phyloP scores from a whole-genome alignment of 1,140 invertebrate species.

The Phocides pigmalion region DNA sequence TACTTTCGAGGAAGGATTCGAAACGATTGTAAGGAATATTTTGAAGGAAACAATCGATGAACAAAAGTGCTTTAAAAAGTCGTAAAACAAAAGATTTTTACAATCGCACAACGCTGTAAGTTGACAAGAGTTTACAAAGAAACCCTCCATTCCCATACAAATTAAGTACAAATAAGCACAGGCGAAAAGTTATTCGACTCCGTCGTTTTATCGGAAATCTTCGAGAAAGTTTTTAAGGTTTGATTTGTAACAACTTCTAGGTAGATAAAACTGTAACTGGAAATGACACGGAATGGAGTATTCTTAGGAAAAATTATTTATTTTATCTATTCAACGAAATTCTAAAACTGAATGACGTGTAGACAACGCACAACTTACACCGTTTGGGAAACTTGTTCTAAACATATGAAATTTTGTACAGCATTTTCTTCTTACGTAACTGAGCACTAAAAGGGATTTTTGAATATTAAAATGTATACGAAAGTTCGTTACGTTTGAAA shows the following conservation, averaged over 20 bases:
- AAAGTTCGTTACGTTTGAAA: no score
- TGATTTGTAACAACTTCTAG: constrained; percentile 69
- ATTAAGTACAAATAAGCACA: constrained; percentile 67
- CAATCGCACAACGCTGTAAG: constrained; percentile 31
- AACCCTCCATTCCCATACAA: constrained; percentile 49
- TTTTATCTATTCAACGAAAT: no score
- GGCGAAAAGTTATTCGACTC: constrained; percentile 55
- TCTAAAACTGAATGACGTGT: no score
- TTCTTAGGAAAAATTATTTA: neutral
- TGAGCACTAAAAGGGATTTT: no score
- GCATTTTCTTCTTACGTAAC: no score
- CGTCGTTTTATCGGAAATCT: constrained; percentile 71
- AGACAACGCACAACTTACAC: no score
- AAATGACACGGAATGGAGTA: constrained; percentile 32
- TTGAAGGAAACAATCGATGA: constrained; percentile 3
- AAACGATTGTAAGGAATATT: neutral
- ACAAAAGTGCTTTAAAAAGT: constrained; percentile 28
- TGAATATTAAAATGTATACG: no score
- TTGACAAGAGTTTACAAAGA: constrained; percentile 34
- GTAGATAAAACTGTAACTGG: constrained; percentile 41
- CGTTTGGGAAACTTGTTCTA: no score
- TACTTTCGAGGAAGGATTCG: no score
- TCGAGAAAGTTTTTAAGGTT: constrained; percentile 69
- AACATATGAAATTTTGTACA: no score
- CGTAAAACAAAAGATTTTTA: constrained; percentile 32